Conservation (phyloP, 1,140 invertebrate genomes). For the Zaprionus davidi region DNA sequence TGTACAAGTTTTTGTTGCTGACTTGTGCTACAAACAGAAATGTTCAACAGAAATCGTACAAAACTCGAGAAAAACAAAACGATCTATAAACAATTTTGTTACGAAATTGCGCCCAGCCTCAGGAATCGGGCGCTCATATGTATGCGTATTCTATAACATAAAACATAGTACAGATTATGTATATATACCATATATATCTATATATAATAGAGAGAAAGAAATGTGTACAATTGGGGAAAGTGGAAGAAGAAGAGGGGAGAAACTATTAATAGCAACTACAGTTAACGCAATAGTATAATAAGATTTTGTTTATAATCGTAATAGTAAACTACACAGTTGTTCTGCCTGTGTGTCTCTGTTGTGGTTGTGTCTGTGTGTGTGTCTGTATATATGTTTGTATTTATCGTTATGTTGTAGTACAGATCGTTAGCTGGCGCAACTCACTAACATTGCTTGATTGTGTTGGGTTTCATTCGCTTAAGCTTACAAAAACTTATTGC, state of each 20-base stretch:
- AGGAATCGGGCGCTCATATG: constrained; percentile 57
- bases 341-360: constrained; percentile 4
- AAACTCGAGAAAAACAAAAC: constrained; percentile 41
- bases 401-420: constrained; percentile 33
- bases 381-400: constrained; percentile 18
- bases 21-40: constrained; percentile 73
- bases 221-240: constrained; percentile 41
- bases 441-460: constrained; percentile 81
- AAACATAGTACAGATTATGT: constrained; percentile 40
- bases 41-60: constrained; percentile 54
- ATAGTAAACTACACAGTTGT: constrained; percentile 49
- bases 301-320: constrained; percentile 38
- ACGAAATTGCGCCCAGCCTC: constrained; percentile 29
- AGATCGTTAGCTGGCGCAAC: constrained; percentile 53
- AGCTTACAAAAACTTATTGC: constrained; percentile 68
- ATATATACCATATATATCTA: constrained; percentile 34
- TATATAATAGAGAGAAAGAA: constrained; percentile 34
- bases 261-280: constrained; percentile 54
- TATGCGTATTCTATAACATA: constrained; percentile 76
- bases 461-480: constrained; percentile 66
- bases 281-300: constrained; percentile 45
- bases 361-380: constrained; percentile 3
- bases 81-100: constrained; percentile 63
- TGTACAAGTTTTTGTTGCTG: constrained; percentile 67
- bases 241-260: constrained; percentile 18